These are phyloP conservation scores for Nyctibius bracteatus DNA, from an alignment of 2,113 vertebrate genomes.

Conservation along the genomic window DNA sequence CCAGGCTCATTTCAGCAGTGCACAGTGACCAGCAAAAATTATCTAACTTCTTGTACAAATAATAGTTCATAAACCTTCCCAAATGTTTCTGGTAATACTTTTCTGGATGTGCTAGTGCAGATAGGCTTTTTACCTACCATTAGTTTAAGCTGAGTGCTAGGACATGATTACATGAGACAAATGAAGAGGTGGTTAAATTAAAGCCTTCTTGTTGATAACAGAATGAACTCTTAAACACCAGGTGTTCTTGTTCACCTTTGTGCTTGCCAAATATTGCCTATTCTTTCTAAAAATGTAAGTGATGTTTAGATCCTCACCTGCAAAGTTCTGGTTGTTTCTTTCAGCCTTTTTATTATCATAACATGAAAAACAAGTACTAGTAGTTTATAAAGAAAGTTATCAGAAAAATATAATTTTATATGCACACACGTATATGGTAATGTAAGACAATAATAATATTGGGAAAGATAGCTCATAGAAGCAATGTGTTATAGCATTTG, in stretches of 20 bases:
- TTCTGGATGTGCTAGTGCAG: background rate
- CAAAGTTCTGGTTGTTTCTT: background rate
- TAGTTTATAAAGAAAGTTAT: background rate
- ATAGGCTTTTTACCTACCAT: background rate
- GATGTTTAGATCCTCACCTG: background rate
- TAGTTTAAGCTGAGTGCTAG: background rate
- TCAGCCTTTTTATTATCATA: background rate
- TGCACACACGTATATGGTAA: rapidly evolving
- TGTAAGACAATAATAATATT: background rate
- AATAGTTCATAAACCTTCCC: background rate
- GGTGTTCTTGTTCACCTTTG: background rate
- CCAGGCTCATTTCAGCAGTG: background rate
- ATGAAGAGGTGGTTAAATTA: background rate
- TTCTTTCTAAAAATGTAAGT: background rate
- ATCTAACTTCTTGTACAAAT: background rate
- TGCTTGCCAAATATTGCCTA: background rate
- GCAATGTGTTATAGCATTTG: background rate
- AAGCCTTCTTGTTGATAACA: background rate
- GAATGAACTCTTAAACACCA: background rate
- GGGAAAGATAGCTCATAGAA: background rate
- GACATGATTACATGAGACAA: background rate
- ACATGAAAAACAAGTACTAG: background rate
- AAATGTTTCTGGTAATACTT: background rate
- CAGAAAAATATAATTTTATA: background rate
- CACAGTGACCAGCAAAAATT: background rate